Percentiles rank a stretch among this genome's conserved stretches.
These are phyloP conservation scores for Clarias fuscus DNA, from an alignment of 2,797 vertebrate genomes.

Conservation along the genomic window DNA sequence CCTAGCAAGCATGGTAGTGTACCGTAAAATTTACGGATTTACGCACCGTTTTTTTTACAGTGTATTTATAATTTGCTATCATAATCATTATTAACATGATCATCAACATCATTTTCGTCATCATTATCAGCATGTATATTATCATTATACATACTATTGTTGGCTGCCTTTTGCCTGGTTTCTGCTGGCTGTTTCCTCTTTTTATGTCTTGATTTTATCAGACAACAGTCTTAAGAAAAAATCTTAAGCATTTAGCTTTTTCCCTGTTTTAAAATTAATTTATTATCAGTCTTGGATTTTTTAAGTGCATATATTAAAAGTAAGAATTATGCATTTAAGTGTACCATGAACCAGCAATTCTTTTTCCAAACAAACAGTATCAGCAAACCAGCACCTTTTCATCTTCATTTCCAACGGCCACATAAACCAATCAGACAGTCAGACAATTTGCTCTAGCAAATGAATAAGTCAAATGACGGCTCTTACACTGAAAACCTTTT, in stretches of 20 bases:
- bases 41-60: too few species aligned
- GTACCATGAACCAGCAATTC: neutral
- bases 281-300: neutral
- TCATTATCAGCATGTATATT: neutral
- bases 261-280: neutral
- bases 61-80: neutral
- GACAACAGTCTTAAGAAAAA: constrained; percentile 40
- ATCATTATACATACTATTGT: neutral
- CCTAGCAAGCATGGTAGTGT: too few species aligned
- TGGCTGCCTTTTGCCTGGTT: neutral
- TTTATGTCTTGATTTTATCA: constrained; percentile 59
- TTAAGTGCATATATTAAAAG: neutral
- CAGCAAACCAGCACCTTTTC: too few species aligned
- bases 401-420: neutral
- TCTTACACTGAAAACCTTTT: too few species aligned
- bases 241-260: neutral
- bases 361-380: neutral
- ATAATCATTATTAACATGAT: neutral
- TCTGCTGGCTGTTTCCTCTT: neutral
- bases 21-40: too few species aligned
- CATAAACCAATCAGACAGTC: too few species aligned
- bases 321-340: neutral
- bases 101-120: neutral
- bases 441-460: neutral
- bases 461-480: too few species aligned